Evolutionary conservation across 2,888 invertebrate genomes (phyloP).

Genomic region (Biston stratarius): DNA sequence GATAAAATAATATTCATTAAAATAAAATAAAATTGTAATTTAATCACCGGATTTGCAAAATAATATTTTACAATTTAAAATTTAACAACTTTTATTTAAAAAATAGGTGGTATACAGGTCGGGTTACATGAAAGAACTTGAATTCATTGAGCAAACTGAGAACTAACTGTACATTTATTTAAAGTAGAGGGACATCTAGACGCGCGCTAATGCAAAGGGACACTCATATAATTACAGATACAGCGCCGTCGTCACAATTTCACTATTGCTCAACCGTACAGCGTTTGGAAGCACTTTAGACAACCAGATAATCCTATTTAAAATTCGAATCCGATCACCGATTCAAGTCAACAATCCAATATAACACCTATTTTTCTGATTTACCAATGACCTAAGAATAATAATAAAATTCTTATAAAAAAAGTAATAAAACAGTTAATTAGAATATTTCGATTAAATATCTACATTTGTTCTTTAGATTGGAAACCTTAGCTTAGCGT

Average conservation of each 20-base stretch:
- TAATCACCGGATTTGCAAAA: constrained; percentile 27
- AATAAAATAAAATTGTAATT: constrained; percentile 39
- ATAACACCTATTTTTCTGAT: constrained; percentile 66
- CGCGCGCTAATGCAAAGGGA: neutral
- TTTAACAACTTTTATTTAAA: constrained; percentile 40
- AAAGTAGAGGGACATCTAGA: neutral
- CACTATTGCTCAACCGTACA: constrained; percentile 60
- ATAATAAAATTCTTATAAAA: constrained; percentile 38
- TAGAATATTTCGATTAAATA: constrained; percentile 43
- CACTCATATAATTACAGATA: neutral
- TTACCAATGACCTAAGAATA: constrained; percentile 36
- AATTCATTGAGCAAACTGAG: constrained; percentile 40
- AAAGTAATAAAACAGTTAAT: constrained; percentile 41
- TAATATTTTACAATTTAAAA: constrained; percentile 36
- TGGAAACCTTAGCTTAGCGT: constrained; percentile 30
- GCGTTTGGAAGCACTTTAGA: constrained; percentile 60
- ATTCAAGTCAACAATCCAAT: constrained; percentile 56
- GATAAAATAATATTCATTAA: constrained; percentile 43
- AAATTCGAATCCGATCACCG: constrained; percentile 12
- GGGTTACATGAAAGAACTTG: constrained; percentile 26
- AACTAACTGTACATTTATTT: constrained; percentile 1
- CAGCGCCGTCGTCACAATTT: constrained; percentile 10
- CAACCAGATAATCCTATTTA: constrained; percentile 31
- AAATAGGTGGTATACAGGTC: constrained; percentile 61
- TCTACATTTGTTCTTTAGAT: constrained; percentile 43